Conservation (phyloP, 1,140 invertebrate genomes). For the Diachasmimorpha longicaudata region DNA sequence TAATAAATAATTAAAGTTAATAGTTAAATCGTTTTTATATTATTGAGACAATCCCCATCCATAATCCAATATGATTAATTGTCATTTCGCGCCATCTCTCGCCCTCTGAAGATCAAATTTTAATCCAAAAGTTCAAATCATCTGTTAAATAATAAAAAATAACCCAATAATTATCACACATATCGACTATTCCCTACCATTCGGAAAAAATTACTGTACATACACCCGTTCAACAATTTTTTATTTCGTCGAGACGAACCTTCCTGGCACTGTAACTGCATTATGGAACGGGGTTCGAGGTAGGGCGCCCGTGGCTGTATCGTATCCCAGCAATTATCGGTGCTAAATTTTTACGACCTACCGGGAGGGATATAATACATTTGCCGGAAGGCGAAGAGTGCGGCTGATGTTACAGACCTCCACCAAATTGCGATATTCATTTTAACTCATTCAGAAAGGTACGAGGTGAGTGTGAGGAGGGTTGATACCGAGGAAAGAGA, state of each 20-base stretch:
- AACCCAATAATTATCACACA: background rate
- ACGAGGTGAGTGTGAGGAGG: background rate
- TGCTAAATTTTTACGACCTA: constrained; percentile 39
- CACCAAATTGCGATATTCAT: constrained; percentile 25
- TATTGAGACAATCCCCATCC: no score
- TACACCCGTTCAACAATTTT: background rate
- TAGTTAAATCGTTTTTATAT: no score
- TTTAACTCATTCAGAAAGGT: constrained; percentile 6
- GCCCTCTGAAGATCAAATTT: no score
- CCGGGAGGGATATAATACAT: constrained; percentile 17
- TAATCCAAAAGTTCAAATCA: no score
- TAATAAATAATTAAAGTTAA: no score
- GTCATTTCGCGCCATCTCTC: no score
- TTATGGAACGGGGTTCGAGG: background rate
- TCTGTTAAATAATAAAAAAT: background rate
- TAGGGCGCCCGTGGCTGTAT: constrained; percentile 11
- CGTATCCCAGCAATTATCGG: constrained; percentile 37
- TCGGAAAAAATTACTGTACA: background rate
- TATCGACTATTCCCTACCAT: background rate
- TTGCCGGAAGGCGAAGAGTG: constrained; percentile 16
- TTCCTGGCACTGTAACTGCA: background rate
- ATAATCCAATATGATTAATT: no score
- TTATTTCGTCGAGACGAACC: background rate
- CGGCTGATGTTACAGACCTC: constrained; percentile 13
- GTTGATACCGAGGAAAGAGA: no score